A percentile compares a stretch with the other conserved stretches of the same genome.
phyloP scores from a whole-genome alignment of 2,797 vertebrate genomes.

The Triplophysa yarkandensis region DNA sequence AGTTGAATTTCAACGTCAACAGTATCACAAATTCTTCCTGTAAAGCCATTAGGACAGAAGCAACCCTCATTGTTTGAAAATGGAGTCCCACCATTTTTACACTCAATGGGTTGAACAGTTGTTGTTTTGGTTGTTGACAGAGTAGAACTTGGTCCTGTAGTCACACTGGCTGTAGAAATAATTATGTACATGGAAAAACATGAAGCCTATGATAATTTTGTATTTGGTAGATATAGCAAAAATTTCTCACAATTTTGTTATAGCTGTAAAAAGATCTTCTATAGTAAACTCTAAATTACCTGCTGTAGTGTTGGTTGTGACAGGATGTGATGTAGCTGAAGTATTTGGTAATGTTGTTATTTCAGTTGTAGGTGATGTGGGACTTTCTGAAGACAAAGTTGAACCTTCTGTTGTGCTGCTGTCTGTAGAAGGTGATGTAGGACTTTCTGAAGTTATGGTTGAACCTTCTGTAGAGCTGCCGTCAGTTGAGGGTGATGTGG shows the following conservation, averaged over 20 bases:
- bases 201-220: too few species aligned
- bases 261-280: too few species aligned
- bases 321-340: not conserved
- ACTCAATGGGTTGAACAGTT: not conserved
- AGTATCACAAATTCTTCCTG: constrained; percentile 18
- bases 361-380: not conserved
- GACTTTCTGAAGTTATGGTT: too few species aligned
- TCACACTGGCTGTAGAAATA: not conserved
- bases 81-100: constrained; percentile 54
- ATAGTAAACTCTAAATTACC: too few species aligned
- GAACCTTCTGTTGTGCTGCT: not conserved
- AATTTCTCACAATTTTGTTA: too few species aligned
- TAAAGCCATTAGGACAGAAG: constrained; percentile 22
- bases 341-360: not conserved
- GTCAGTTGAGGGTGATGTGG: constrained; percentile 7
- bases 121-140: not conserved
- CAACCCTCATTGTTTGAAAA: constrained; percentile 14
- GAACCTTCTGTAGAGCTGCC: too few species aligned
- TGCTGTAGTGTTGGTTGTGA: not conserved
- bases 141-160: not conserved
- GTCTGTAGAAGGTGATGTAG: not conserved
- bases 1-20: not conserved
- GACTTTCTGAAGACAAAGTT: not conserved
- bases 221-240: too few species aligned
- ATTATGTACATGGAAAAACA: too few species aligned